These are phyloP conservation scores for Umimayanthus kanabou DNA, from an alignment of 92 coral and sea anemone species.

Conservation along the genomic window DNA sequence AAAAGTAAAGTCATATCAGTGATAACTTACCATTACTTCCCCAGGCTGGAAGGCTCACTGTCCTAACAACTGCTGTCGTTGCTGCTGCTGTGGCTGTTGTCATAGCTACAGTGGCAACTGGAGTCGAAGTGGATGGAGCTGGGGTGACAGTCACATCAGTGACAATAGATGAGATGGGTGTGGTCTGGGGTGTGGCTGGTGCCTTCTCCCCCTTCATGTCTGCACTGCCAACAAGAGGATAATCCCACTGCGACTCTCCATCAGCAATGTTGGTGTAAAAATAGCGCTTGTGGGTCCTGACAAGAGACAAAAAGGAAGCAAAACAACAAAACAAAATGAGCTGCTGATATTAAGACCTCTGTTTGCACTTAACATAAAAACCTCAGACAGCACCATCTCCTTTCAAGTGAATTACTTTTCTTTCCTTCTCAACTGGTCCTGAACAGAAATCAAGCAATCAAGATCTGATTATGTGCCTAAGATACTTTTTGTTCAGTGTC, in stretches of 20 bases:
- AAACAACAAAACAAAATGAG: constrained; percentile 37
- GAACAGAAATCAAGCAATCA: not conserved
- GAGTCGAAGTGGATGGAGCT: not conserved
- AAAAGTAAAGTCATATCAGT: not conserved
- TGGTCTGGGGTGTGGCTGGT: constrained; percentile 15
- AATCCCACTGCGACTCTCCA: constrained; percentile 93
- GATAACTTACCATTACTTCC: constrained; percentile 29
- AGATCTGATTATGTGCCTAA: not conserved
- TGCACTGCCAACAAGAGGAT: constrained; percentile 53
- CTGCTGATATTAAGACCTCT: not conserved
- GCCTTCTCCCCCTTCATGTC: constrained; percentile 28
- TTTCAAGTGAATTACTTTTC: not conserved
- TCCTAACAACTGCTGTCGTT: constrained; percentile 27
- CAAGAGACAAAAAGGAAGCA: constrained; percentile 50
- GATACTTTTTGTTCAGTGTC: not conserved
- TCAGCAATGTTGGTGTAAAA: constrained; percentile 85
- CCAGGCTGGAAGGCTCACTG: constrained; percentile 30
- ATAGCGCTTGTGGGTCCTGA: constrained; percentile 90
- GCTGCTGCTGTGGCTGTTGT: constrained; percentile 47
- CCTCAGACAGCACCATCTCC: constrained; percentile 19
- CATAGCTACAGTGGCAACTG: constrained; percentile 53
- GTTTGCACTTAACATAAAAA: not conserved
- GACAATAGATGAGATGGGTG: constrained; percentile 19
- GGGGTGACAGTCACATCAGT: not conserved
- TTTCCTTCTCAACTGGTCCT: not conserved